These are phyloP conservation scores for Hypomecis atomaria DNA, from an alignment of 2,888 invertebrate genomes.

Conservation along the genomic window DNA sequence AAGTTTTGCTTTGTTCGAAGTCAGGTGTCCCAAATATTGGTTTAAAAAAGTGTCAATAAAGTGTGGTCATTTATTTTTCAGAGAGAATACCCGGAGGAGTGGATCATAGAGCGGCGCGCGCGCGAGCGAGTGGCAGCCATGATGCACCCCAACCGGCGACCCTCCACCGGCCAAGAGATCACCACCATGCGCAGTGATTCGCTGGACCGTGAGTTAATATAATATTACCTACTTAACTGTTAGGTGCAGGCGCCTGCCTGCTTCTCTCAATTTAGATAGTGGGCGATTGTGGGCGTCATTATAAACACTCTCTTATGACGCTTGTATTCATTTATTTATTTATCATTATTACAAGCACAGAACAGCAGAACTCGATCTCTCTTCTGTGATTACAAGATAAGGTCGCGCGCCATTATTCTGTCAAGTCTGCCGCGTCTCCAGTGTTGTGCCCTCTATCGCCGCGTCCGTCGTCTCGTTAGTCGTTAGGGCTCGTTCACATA, in stretches of 20 bases:
- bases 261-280: not conserved
- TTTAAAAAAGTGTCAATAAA: too few relatives aligned
- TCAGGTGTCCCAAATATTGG: too few relatives aligned
- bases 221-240: not conserved
- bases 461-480: too few relatives aligned
- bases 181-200: constrained; percentile 62
- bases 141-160: constrained; percentile 60
- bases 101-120: constrained; percentile 61
- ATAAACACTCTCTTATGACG: not conserved
- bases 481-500: too few relatives aligned
- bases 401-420: too few relatives aligned
- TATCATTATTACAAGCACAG: too few relatives aligned
- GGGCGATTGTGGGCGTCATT: not conserved
- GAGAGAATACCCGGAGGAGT: constrained; percentile 53
- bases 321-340: too few relatives aligned
- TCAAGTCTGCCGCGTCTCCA: too few relatives aligned
- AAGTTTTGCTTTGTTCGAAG: too few relatives aligned
- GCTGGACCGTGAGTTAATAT: constrained; percentile 54
- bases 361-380: too few relatives aligned
- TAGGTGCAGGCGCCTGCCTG: not conserved
- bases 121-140: constrained; percentile 68
- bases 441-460: too few relatives aligned
- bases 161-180: constrained; percentile 57
- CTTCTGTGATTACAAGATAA: too few relatives aligned
- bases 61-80: constrained; percentile 9